These are phyloP conservation scores for Brachionus paranguensis DNA, from an alignment of 1,140 invertebrate species.

Conservation along the genomic window DNA sequence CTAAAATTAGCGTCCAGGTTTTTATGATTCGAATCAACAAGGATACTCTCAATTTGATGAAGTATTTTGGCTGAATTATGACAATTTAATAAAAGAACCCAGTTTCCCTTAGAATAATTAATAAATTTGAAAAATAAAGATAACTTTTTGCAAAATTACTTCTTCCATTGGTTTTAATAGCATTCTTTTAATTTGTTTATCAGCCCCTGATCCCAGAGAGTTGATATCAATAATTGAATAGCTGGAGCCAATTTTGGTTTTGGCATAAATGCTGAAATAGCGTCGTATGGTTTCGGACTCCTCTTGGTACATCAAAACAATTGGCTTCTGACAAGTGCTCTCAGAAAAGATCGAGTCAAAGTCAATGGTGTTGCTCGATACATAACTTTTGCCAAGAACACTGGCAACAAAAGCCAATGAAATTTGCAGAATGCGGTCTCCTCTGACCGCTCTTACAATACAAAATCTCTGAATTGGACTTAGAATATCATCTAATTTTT, in stretches of 20 bases:
- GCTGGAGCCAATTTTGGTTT: constrained; percentile 44
- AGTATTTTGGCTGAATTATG: constrained; percentile 51
- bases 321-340: constrained; percentile 47
- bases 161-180: constrained; percentile 15
- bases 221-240: constrained; percentile 46
- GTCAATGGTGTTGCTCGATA: background rate
- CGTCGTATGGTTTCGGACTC: constrained; percentile 48
- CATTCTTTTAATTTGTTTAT: constrained; percentile 47
- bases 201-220: constrained; percentile 45
- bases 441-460: constrained; percentile 50
- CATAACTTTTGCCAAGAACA: constrained; percentile 43
- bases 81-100: constrained; percentile 53
- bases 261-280: constrained; percentile 49
- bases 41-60: constrained; percentile 46
- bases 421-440: constrained; percentile 51
- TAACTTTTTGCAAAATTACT: background rate
- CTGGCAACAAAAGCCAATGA: constrained; percentile 47
- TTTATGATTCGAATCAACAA: constrained; percentile 43
- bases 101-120: constrained; percentile 45
- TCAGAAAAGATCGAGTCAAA: constrained; percentile 41
- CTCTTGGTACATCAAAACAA: constrained; percentile 48
- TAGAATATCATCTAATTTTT: constrained; percentile 50
- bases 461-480: constrained; percentile 51
- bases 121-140: background rate
- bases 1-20: constrained; percentile 49